A percentile compares a stretch with the other conserved stretches of the same genome.
phyloP scores from a whole-genome alignment of 2,797 vertebrate genomes.

The Tapera naevia region DNA sequence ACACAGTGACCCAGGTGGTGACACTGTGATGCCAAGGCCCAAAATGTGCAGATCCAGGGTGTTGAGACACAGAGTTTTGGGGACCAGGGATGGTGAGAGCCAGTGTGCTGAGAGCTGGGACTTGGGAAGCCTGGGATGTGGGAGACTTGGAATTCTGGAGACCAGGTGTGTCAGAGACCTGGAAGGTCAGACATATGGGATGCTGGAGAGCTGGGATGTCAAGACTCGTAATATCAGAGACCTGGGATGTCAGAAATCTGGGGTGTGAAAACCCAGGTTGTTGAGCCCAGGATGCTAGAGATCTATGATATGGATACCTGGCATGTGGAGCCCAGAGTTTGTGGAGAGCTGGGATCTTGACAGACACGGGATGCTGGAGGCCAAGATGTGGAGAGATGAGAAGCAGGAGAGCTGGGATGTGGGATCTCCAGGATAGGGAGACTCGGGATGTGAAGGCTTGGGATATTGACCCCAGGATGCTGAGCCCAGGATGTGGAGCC shows the following conservation, averaged over 20 bases:
- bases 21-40: background rate
- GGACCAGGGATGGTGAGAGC: background rate
- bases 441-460: no score
- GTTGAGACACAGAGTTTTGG: background rate
- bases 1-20: background rate
- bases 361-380: background rate
- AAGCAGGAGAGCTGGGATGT: background rate
- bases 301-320: background rate
- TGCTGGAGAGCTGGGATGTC: background rate
- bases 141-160: background rate
- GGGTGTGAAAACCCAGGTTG: background rate
- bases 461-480: background rate
- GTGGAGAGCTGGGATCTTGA: background rate
- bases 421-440: background rate
- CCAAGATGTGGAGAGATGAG: background rate
- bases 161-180: background rate
- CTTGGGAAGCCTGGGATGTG: no score
- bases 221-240: background rate
- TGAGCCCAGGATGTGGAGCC: no score
- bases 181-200: fast-evolving
- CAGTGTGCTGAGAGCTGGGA: background rate
- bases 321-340: background rate
- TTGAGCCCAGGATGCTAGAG: background rate
- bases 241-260: background rate
- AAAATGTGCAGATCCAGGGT: fast-evolving